These are phyloP conservation scores for Macroramphosus scolopax DNA, from an alignment of 2,797 vertebrate species.

Conservation along the genomic window DNA sequence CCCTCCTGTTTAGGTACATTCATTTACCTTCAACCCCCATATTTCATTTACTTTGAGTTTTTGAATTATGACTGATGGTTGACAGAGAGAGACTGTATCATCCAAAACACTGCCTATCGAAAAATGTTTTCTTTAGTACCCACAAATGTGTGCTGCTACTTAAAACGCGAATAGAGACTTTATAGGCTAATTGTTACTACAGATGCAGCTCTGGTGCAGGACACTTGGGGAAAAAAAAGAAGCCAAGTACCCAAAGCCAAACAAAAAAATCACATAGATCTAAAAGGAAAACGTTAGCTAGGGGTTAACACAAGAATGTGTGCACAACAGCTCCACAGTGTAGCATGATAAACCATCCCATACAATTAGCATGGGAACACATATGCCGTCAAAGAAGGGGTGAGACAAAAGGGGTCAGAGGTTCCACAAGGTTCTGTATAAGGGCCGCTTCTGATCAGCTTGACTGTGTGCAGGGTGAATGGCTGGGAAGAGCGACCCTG, in stretches of 20 bases:
- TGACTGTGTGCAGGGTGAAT: slow-evolving; percentile 74
- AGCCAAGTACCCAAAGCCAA: slow-evolving; percentile 45
- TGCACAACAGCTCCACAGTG: slow-evolving; percentile 66
- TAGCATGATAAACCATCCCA: slow-evolving; percentile 74
- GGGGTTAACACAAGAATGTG: slow-evolving; percentile 66
- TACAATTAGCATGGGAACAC: slow-evolving; percentile 78
- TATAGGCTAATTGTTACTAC: slow-evolving; percentile 7
- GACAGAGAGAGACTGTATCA: slow-evolving; percentile 19
- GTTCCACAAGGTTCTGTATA: slow-evolving; percentile 73
- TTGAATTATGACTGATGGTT: neutral
- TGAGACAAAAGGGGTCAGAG: slow-evolving; percentile 71
- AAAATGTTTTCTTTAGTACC: slow-evolving; percentile 11
- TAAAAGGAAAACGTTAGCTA: slow-evolving; percentile 55
- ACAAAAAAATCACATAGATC: slow-evolving; percentile 41
- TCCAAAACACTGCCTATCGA: slow-evolving; percentile 1
- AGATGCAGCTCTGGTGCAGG: slow-evolving; percentile 6
- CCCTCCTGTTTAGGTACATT: too few species aligned
- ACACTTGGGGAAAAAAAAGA: slow-evolving; percentile 14
- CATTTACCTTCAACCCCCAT: too few species aligned
- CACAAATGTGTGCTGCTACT: slow-evolving; percentile 6
- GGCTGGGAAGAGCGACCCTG: slow-evolving; percentile 62
- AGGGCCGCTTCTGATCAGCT: slow-evolving; percentile 73
- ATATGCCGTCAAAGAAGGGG: slow-evolving; percentile 68
- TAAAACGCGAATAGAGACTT: neutral
- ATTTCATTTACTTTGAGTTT: too few species aligned